Conservation (phyloP, 1,140 invertebrate genomes). For the Drosophila sp. region DNA sequence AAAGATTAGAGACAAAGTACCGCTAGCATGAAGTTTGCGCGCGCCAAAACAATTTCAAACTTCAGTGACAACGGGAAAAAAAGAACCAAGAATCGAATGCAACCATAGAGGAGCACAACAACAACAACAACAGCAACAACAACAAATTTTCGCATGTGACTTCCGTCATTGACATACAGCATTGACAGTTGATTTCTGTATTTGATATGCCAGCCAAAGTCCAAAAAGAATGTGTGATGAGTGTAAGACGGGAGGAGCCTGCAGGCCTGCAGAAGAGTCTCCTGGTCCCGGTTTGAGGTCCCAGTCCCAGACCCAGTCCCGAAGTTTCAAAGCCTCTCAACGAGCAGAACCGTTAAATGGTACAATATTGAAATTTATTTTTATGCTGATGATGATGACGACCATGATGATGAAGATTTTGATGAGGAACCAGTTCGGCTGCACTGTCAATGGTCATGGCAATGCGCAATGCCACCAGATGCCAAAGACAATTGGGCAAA, state of each 20-base stretch:
- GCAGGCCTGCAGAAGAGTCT: background rate
- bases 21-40: slow-evolving; percentile 49
- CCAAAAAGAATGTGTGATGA: slow-evolving; percentile 56
- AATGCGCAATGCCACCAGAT: slow-evolving; percentile 43
- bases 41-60: slow-evolving; percentile 46
- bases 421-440: slow-evolving; percentile 49
- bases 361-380: slow-evolving; percentile 78
- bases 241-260: slow-evolving; percentile 32
- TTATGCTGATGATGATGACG: slow-evolving; percentile 52
- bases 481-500: slow-evolving; percentile 63
- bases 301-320: no score
- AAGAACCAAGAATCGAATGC: slow-evolving; percentile 10
- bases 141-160: slow-evolving; percentile 62
- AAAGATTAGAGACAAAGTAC: slow-evolving; percentile 57
- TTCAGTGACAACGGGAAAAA: slow-evolving; percentile 15
- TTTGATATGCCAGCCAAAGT: slow-evolving; percentile 64
- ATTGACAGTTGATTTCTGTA: slow-evolving; percentile 80
- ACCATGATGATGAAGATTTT: slow-evolving; percentile 49
- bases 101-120: slow-evolving; percentile 12
- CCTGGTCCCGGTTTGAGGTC: no score
- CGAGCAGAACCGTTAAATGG: slow-evolving; percentile 68
- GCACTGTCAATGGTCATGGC: slow-evolving; percentile 34
- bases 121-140: background rate
- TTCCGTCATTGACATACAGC: slow-evolving; percentile 79
- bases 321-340: slow-evolving; percentile 20